Evolutionary conservation across 2,888 invertebrate genomes (phyloP).

Genomic region (Labia minor): DNA sequence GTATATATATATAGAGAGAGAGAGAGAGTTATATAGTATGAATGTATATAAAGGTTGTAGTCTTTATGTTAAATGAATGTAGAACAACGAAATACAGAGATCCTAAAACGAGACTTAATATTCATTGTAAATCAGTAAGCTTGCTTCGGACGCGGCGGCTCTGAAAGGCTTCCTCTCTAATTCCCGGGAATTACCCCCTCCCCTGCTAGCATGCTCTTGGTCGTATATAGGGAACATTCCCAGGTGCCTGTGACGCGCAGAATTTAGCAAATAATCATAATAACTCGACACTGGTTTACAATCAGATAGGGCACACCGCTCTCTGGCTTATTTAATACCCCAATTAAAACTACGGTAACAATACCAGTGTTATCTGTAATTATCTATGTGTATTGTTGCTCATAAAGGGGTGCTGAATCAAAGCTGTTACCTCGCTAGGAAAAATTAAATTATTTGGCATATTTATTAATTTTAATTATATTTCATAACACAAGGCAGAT

Average conservation of each 20-base stretch:
- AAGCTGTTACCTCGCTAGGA: not conserved
- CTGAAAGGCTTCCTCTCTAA: not conserved
- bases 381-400: conserved; percentile 8
- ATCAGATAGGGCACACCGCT: conserved; percentile 3
- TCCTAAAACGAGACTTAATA: too few relatives aligned
- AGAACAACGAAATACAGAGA: too few relatives aligned
- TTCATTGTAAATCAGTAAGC: not conserved
- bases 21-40: not conserved
- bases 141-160: not conserved
- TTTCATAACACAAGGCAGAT: not conserved
- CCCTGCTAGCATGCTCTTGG: too few relatives aligned
- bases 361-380: conserved; percentile 13
- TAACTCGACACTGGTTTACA: conserved; percentile 13
- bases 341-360: conserved; percentile 13
- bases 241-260: conserved; percentile 6
- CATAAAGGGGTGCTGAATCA: conserved; percentile 13
- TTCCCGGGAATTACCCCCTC: not conserved
- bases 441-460: conserved; percentile 13
- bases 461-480: conserved; percentile 13
- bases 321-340: not conserved
- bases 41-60: not conserved
- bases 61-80: too few relatives aligned
- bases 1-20: not conserved
- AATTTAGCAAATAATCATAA: conserved; percentile 13
- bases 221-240: not conserved